A percentile compares a stretch with the other conserved stretches of the same genome.
phyloP scores from a whole-genome alignment of 1,140 invertebrate species.

The Drosophila lacertosa region DNA sequence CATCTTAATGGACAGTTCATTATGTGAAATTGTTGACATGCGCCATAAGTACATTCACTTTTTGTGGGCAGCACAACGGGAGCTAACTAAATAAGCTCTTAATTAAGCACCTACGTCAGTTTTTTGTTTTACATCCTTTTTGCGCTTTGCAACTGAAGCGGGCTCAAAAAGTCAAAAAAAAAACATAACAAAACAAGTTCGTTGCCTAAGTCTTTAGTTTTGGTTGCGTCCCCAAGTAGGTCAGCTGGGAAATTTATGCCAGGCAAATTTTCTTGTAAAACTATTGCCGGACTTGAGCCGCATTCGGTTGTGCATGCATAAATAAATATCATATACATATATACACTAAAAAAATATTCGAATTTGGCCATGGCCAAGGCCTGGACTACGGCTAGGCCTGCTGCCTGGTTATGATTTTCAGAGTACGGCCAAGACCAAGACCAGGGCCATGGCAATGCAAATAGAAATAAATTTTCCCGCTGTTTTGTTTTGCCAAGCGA shows the following conservation, averaged over 20 bases:
- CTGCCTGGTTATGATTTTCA: constrained; percentile 56
- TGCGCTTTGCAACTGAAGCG: constrained; percentile 17
- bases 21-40: constrained; percentile 38
- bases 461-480: constrained; percentile 72
- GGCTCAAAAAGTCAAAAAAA: constrained; percentile 8
- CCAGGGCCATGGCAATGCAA: constrained; percentile 51
- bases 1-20: constrained; percentile 47
- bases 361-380: constrained; percentile 35
- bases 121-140: constrained; percentile 60
- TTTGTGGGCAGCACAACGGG: constrained; percentile 29
- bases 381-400: not conserved
- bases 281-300: constrained; percentile 51
- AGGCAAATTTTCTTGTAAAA: constrained; percentile 56
- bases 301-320: constrained; percentile 50
- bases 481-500: constrained; percentile 73
- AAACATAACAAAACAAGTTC: constrained; percentile 53
- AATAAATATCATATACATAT: constrained; percentile 63
- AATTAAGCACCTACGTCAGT: constrained; percentile 75
- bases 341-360: constrained; percentile 24
- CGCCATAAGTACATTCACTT: constrained; percentile 45
- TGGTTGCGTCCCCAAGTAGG: constrained; percentile 61
- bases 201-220: constrained; percentile 73
- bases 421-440: constrained; percentile 7
- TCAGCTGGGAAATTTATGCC: constrained; percentile 54
- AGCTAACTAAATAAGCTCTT: constrained; percentile 73